Evolutionary conservation across 64 coral and sea anemone species (phyloP), one percentile per base, ranked within the genome.

Genomic region (Pocillopora verrucosa): DNA sequence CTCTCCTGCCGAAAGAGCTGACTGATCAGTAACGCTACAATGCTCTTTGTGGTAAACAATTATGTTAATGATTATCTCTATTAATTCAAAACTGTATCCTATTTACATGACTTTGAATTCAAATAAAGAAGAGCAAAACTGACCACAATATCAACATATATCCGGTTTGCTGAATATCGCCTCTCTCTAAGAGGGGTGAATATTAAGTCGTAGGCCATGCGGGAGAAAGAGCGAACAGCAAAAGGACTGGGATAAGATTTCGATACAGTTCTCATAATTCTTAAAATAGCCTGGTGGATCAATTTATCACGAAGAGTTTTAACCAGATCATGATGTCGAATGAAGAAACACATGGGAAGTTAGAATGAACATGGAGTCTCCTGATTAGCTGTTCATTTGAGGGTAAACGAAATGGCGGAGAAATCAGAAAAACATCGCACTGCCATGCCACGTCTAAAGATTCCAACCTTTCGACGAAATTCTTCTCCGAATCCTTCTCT

Each of bases 111-210:
- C 10, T 56, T 60, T 79, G 9, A 78, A 59, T 79, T 79, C 56
- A 58, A 79, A n/a, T 70, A n/a, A n/a, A 70, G 19, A 24, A 20
- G 20, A 26, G 63, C 22, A 65, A 45, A 38, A 20, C 13, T 4
- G 60, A 56, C 19, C 25, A 72, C 25, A 85, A 85, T 85, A 85
- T 85, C 64, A 20, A 13, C 20, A 19, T 85, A 22, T 85, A 57
- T 85, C 82, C 82, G 59, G 79, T 85, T 85, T 56, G 16, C 36
- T 72, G 51, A 85, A 85, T 56, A 85, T 85, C 65, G 13, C 82
- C n/a, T 85, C 64, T 85, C 10, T 72, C 20, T 72, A 10, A 10
- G 22, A 68, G 37, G 69, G 36, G 36, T 16, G 61, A n/a, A 70
- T 6, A 20, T 20, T 3, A 24, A 24, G 22, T 10, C 67, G 22